A percentile compares a stretch with the other conserved stretches of the same genome.
These are phyloP conservation scores for Zele albiditarsus DNA, from an alignment of 2,888 invertebrate genomes.

Conservation along the genomic window DNA sequence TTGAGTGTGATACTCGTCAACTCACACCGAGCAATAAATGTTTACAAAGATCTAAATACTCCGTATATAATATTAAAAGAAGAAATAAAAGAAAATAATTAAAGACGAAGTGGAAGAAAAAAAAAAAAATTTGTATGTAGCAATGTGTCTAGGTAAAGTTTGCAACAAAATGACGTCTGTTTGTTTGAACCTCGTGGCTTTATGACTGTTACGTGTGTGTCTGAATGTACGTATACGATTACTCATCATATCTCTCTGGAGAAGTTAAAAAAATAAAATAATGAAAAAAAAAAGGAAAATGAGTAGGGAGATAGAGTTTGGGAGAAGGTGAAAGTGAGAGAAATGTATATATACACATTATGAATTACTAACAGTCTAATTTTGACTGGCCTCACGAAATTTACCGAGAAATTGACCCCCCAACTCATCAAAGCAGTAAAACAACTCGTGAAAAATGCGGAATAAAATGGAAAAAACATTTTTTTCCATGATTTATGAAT, in stretches of 20 bases:
- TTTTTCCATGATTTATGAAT: not conserved
- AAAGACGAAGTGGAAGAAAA: constrained; percentile 23
- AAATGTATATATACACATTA: constrained; percentile 2
- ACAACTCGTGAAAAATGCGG: not conserved
- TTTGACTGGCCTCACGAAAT: constrained; percentile 40
- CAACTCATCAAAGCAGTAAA: not conserved
- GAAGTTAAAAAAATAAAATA: not conserved
- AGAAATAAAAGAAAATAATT: constrained; percentile 25
- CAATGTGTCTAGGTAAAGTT: constrained; percentile 41
- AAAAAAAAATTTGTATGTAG: not conserved
- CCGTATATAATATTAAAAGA: constrained; percentile 6
- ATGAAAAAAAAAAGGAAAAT: not conserved
- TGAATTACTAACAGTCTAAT: constrained; percentile 38
- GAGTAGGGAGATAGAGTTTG: too few relatives aligned
- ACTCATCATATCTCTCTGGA: constrained; percentile 16
- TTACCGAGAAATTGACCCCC: constrained; percentile 41
- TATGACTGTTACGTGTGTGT: constrained; percentile 60
- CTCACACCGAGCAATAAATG: constrained; percentile 21
- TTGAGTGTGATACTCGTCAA: constrained; percentile 31
- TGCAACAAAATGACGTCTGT: constrained; percentile 56
- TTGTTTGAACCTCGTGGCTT: constrained; percentile 60
- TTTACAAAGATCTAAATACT: constrained; percentile 28
- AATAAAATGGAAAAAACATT: not conserved
- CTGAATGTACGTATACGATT: constrained; percentile 26
- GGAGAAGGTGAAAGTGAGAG: constrained; percentile 10